A percentile compares a stretch with the other conserved stretches of the same genome.
Conservation (phyloP, 2,797 vertebrate species). For the Schizopygopsis malacanthus region DNA sequence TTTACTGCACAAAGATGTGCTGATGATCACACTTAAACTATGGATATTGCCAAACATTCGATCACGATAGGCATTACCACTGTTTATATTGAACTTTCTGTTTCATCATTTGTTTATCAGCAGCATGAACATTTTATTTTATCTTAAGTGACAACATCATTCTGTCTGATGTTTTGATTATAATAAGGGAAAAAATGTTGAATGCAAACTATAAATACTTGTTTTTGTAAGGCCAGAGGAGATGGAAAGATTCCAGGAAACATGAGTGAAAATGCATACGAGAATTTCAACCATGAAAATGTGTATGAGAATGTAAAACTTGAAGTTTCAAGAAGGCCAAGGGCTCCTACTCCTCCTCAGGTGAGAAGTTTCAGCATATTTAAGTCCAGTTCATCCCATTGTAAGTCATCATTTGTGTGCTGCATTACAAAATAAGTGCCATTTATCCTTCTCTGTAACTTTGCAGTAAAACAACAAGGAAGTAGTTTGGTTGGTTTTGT, state of each 20-base stretch:
- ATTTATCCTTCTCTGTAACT: not conserved
- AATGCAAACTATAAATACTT: too few species aligned
- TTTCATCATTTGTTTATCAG: not conserved
- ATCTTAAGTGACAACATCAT: not conserved
- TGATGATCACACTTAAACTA: not conserved
- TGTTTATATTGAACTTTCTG: not conserved
- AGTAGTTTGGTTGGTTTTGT: not conserved
- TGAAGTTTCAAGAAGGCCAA: not conserved
- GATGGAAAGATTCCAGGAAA: not conserved
- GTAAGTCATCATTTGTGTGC: not conserved
- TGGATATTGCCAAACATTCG: not conserved
- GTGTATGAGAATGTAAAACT: constrained; percentile 1
- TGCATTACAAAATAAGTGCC: not conserved
- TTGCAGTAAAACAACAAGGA: not conserved
- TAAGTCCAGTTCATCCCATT: not conserved
- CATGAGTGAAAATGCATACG: not conserved
- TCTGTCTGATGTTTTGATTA: not conserved
- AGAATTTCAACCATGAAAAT: not conserved
- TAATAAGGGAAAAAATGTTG: not conserved
- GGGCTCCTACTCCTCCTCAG: not conserved
- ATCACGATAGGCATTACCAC: too few species aligned
- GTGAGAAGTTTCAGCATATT: not conserved
- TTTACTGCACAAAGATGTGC: not conserved
- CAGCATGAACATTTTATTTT: not conserved
- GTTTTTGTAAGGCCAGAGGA: not conserved